A percentile compares a stretch with the other conserved stretches of the same genome.
These are phyloP conservation scores for Salvelinus fontinalis DNA, from an alignment of 2,113 vertebrate species.

Conservation along the genomic window DNA sequence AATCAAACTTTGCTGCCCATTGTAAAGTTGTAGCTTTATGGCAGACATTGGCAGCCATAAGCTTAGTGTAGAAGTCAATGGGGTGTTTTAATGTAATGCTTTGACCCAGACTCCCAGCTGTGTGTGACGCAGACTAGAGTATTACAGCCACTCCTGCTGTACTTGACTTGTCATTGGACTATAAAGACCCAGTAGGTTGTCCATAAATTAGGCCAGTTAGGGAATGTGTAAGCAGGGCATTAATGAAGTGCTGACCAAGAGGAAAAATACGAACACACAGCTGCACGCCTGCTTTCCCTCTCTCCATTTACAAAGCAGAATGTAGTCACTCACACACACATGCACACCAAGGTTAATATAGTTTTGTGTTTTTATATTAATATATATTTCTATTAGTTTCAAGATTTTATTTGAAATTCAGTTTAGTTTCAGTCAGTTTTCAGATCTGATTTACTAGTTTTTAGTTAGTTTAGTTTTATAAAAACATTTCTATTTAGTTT, in stretches of 20 bases:
- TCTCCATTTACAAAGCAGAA: conserved; percentile 21
- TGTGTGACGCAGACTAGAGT: conserved; percentile 35
- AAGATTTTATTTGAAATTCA: too few relatives aligned
- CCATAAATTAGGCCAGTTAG: conserved; percentile 55
- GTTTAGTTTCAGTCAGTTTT: too few relatives aligned
- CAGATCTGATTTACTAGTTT: too few relatives aligned
- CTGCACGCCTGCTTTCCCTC: conserved; percentile 14
- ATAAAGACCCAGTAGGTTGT: conserved; percentile 43
- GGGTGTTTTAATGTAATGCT: conserved; percentile 25
- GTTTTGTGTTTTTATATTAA: too few relatives aligned
- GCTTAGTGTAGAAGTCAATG: conserved; percentile 28
- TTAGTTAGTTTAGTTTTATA: too few relatives aligned
- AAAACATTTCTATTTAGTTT: too few relatives aligned
- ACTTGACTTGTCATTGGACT: conserved; percentile 21
- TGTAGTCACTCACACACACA: conserved; percentile 16
- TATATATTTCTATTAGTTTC: too few relatives aligned
- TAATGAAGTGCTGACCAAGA: conserved; percentile 42
- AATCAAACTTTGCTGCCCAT: neutral
- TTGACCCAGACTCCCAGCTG: conserved; percentile 57
- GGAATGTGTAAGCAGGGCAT: conserved; percentile 45
- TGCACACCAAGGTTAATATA: neutral
- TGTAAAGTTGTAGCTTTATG: neutral
- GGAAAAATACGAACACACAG: conserved; percentile 28
- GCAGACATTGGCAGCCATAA: neutral
- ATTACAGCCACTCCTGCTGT: conserved; percentile 35